phyloP scores from a whole-genome alignment of 2,113 vertebrate genomes.

The Columbina picui region DNA sequence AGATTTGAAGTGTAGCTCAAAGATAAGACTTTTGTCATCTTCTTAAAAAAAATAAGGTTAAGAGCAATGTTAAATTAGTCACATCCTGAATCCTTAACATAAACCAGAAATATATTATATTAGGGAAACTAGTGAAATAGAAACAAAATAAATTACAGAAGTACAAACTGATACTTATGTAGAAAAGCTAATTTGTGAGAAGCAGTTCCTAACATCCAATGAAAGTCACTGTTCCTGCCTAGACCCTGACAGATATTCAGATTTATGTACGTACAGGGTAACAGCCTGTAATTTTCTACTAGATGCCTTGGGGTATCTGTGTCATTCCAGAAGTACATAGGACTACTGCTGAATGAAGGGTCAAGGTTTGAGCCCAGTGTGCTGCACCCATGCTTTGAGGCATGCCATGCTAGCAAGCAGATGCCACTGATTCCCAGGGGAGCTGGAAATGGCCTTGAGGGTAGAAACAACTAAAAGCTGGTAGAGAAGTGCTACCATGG shows the following conservation, averaged over 20 bases:
- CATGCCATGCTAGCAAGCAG: background rate
- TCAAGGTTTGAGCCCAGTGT: background rate
- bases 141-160: background rate
- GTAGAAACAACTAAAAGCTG: background rate
- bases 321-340: background rate
- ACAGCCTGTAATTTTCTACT: background rate
- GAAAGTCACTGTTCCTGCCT: background rate
- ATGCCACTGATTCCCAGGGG: background rate
- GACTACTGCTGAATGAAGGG: background rate
- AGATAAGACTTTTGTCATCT: background rate
- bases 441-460: background rate
- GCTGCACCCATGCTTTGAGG: background rate
- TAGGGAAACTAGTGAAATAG: background rate
- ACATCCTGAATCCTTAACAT: background rate
- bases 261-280: background rate
- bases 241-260: background rate
- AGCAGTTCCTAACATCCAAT: background rate
- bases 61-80: background rate
- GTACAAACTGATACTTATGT: background rate
- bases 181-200: background rate
- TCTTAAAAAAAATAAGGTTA: background rate
- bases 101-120: background rate
- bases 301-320: background rate
- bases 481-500: background rate
- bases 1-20: background rate